These are phyloP conservation scores for Euphonia xanthogaster DNA, from an alignment of 2,797 vertebrate species.

Conservation along the genomic window DNA sequence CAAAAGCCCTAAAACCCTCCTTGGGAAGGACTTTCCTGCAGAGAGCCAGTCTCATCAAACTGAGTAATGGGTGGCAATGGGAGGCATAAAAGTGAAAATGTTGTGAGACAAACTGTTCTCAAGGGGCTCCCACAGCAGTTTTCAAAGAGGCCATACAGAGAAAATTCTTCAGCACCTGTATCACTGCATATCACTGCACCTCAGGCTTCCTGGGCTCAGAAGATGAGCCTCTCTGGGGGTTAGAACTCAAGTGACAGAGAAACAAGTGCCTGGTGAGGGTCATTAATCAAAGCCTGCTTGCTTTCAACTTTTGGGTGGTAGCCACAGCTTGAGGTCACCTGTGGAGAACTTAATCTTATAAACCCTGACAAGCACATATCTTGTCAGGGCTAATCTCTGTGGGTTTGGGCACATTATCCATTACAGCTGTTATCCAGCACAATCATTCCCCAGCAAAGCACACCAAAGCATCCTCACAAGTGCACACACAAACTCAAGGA, in stretches of 20 bases:
- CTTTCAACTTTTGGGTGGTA: background rate
- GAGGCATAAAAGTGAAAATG: background rate
- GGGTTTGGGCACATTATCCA: background rate
- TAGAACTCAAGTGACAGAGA: background rate
- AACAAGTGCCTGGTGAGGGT: background rate
- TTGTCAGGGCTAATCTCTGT: background rate
- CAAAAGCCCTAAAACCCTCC: background rate
- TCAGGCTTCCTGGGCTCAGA: background rate
- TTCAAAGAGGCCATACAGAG: background rate
- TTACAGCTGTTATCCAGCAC: background rate
- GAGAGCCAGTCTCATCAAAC: background rate
- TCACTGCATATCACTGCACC: background rate
- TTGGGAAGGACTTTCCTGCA: background rate
- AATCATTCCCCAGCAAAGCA: background rate
- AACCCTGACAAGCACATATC: background rate
- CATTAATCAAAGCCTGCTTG: background rate
- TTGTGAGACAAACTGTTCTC: rapidly evolving
- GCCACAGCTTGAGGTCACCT: background rate
- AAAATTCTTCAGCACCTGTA: background rate
- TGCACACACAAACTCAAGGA: background rate
- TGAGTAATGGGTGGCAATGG: rapidly evolving
- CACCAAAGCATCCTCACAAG: background rate
- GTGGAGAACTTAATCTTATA: background rate
- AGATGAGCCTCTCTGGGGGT: background rate
- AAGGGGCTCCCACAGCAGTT: background rate